phyloP scores from a whole-genome alignment of 2,113 vertebrate genomes.

The Mionectes macconnelli region DNA sequence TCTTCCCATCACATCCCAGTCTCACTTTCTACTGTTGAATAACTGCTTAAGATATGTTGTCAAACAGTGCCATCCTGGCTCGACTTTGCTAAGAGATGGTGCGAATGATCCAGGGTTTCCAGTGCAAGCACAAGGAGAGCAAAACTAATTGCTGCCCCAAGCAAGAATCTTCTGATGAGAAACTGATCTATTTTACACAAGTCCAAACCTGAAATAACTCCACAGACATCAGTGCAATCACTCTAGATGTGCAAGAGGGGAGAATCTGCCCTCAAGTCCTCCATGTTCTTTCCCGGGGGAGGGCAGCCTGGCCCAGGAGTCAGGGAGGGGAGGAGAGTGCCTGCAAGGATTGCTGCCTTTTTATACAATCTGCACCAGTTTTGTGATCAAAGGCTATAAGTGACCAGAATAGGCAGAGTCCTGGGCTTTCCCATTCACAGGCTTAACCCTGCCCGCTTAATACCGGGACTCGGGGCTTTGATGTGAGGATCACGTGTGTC shows the following conservation, averaged over 20 bases:
- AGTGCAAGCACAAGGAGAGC: background rate
- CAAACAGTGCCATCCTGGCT: background rate
- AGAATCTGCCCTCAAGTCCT: background rate
- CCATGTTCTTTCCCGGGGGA: background rate
- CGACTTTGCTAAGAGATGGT: background rate
- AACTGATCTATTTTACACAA: constrained; percentile 29
- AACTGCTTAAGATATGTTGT: background rate
- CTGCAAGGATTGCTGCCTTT: background rate
- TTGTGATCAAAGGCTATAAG: constrained; percentile 36
- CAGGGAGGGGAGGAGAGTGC: too few relatives aligned
- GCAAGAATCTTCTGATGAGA: constrained; percentile 8
- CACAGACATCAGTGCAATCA: background rate
- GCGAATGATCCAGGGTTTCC: background rate
- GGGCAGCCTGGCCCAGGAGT: background rate
- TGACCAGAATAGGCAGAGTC: background rate
- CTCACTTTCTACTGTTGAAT: background rate
- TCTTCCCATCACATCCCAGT: background rate
- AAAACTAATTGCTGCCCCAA: constrained; percentile 41
- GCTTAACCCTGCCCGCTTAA: background rate
- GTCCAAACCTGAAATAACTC: constrained; percentile 31
- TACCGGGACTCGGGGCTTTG: background rate
- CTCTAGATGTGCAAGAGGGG: background rate
- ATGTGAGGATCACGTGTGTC: background rate
- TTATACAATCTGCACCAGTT: background rate
- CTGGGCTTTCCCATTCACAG: background rate